Conservation (phyloP, 1,140 invertebrate species). For the Vanessa atalanta region DNA sequence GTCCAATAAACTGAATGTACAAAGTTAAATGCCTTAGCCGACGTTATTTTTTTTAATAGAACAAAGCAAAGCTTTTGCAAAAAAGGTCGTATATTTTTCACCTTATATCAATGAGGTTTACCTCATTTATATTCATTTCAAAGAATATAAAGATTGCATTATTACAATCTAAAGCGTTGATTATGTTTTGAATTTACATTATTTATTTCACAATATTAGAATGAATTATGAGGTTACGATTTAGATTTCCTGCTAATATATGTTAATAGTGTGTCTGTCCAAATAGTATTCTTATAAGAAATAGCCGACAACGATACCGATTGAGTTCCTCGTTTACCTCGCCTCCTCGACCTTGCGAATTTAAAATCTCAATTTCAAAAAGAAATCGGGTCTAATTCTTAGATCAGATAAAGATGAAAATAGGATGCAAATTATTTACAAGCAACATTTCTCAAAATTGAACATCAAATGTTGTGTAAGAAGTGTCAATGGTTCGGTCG, state of each 20-base stretch:
- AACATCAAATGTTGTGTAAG: constrained; percentile 13
- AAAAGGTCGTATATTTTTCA: background rate
- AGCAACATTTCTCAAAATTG: constrained; percentile 17
- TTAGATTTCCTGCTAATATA: background rate
- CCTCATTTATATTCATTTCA: too few relatives aligned
- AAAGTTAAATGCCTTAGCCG: constrained; percentile 35
- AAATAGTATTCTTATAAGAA: background rate
- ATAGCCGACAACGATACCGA: constrained; percentile 12
- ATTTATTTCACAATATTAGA: background rate
- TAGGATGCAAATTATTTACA: constrained; percentile 16
- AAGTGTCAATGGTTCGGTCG: constrained; percentile 41
- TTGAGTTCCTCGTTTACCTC: constrained; percentile 16
- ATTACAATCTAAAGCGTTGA: background rate
- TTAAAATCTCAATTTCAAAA: constrained; percentile 49
- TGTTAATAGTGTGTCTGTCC: background rate
- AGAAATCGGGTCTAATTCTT: constrained; percentile 54
- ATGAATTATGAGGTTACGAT: background rate
- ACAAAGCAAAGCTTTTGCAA: background rate
- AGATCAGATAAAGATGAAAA: constrained; percentile 23
- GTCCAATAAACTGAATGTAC: constrained; percentile 39
- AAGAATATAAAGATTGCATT: background rate
- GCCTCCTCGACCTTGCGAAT: constrained; percentile 37
- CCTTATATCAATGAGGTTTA: too few relatives aligned
- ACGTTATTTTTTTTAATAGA: constrained; percentile 7
- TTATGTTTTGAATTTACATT: background rate